Evolutionary conservation across 2,797 vertebrate species (phyloP).

Genomic region (Cryptoprocta ferox): DNA sequence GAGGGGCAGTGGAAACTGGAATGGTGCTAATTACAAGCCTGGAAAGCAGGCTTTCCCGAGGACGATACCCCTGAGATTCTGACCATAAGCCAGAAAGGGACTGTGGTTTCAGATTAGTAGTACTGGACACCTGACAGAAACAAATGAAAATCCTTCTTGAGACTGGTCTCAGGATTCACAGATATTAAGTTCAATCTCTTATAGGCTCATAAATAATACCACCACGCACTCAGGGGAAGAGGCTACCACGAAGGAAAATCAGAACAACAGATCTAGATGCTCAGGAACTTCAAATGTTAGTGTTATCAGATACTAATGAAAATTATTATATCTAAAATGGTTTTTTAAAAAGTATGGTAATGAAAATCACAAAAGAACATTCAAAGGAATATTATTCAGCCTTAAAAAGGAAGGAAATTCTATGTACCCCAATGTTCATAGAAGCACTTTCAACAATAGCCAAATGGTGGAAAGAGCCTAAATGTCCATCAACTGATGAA

Average conservation of each 20-base stretch:
- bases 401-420: not conserved
- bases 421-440: no score
- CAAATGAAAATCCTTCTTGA: not conserved
- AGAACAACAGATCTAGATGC: not conserved
- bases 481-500: no score
- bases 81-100: not conserved
- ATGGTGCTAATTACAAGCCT: not conserved
- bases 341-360: not conserved
- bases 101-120: not conserved
- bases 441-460: no score
- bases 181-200: not conserved
- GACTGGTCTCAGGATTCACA: not conserved
- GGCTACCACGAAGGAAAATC: not conserved
- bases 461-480: no score
- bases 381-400: not conserved
- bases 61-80: not conserved
- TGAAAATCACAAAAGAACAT: not conserved
- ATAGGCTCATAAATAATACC: not conserved
- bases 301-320: not conserved
- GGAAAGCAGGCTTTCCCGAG: not conserved
- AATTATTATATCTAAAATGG: not conserved
- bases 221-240: not conserved
- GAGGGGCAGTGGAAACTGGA: not conserved
- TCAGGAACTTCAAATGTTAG: not conserved
- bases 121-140: not conserved